Conservation (phyloP, 2,797 vertebrate genomes). For the Nyctalus aviator region DNA sequence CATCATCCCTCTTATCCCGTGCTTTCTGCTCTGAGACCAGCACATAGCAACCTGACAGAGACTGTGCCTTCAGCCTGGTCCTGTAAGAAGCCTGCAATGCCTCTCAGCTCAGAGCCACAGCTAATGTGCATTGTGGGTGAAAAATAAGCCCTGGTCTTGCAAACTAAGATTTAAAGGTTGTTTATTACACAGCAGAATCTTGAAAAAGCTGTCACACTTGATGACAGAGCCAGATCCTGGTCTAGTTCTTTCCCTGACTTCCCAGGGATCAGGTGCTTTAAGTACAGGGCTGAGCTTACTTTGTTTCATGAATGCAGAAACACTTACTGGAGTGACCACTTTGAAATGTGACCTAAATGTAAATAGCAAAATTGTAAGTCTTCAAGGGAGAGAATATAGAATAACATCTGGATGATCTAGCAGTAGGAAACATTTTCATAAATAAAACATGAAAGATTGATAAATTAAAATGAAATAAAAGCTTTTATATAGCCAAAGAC, state of each 20-base stretch:
- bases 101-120: not conserved
- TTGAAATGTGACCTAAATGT: constrained; percentile 2
- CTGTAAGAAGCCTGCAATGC: not conserved
- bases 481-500: constrained; percentile 12
- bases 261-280: not conserved
- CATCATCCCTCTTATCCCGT: not conserved
- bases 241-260: not conserved
- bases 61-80: not conserved
- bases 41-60: not conserved
- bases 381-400: not conserved
- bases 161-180: not conserved
- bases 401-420: not conserved
- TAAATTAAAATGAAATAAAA: constrained; percentile 46
- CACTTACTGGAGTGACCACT: not conserved
- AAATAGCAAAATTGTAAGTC: not conserved
- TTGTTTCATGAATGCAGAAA: constrained; percentile 38
- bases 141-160: not conserved
- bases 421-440: constrained; percentile 20
- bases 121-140: not conserved
- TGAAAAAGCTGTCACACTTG: not conserved
- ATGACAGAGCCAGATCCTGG: not conserved
- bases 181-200: not conserved
- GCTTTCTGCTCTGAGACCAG: not conserved
- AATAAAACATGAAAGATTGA: constrained; percentile 43
- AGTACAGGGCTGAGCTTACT: not conserved